These are phyloP conservation scores for Sarcophaga subvicina DNA, from an alignment of 2,888 invertebrate genomes.

Conservation along the genomic window DNA sequence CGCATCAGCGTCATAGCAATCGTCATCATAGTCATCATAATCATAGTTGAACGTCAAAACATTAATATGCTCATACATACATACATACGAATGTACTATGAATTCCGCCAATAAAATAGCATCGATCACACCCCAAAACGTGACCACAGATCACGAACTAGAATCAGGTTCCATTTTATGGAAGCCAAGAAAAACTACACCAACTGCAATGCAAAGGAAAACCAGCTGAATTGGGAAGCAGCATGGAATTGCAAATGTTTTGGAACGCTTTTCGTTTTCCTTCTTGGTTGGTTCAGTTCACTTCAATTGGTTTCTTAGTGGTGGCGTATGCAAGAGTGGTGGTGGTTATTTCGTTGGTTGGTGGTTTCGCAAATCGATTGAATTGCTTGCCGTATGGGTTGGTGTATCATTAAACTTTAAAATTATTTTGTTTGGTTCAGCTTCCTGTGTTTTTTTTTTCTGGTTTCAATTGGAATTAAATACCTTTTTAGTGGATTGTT, in stretches of 20 bases:
- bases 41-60: conserved; percentile 59
- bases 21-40: conserved; percentile 36
- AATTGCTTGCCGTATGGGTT: conserved; percentile 25
- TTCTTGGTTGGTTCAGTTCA: background rate
- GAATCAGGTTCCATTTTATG: conserved; percentile 70
- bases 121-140: conserved; percentile 80
- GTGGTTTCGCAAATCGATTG: background rate
- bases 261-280: background rate
- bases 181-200: conserved; percentile 16
- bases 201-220: conserved; percentile 3
- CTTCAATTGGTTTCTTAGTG: background rate
- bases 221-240: conserved; percentile 49
- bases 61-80: conserved; percentile 62
- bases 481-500: background rate
- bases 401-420: conserved; percentile 59
- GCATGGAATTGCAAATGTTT: conserved; percentile 18
- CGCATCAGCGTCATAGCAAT: conserved; percentile 17
- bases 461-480: conserved; percentile 5
- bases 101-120: conserved; percentile 79
- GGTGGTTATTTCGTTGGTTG: background rate
- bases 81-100: conserved; percentile 70
- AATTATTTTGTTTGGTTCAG: conserved; percentile 57
- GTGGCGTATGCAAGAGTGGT: background rate
- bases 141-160: conserved; percentile 77
- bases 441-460: conserved; percentile 55